Percentiles rank a stretch among this genome's conserved stretches.
These are phyloP conservation scores for Pan paniscus DNA, from an alignment of 2,113 vertebrate species.

Conservation along the genomic window DNA sequence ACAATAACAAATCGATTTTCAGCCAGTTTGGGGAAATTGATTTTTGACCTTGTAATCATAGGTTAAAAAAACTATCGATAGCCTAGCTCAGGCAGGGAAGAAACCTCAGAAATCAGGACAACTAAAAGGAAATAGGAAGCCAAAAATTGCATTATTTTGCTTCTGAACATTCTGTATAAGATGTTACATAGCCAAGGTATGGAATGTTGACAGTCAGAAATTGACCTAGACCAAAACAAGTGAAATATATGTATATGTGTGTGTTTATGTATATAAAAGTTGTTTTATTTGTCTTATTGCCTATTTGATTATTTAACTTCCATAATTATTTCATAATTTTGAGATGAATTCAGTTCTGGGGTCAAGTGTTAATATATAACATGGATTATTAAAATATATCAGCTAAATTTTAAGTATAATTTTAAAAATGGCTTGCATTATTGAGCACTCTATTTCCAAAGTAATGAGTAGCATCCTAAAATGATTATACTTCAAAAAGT, in stretches of 20 bases:
- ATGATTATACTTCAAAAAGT: neutral
- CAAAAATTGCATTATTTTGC: neutral
- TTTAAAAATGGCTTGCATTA: neutral
- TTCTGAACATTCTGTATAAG: neutral
- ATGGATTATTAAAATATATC: neutral
- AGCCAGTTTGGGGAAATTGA: constrained; percentile 24
- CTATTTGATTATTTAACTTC: neutral
- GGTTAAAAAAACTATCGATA: constrained; percentile 26
- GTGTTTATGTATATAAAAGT: neutral
- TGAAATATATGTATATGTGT: neutral
- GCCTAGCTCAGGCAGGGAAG: constrained; percentile 40
- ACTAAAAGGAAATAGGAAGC: neutral
- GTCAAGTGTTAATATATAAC: neutral
- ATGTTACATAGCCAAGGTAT: neutral
- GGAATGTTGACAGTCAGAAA: neutral
- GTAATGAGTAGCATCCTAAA: neutral
- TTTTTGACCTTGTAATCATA: neutral
- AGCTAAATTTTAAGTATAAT: neutral
- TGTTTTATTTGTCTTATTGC: neutral
- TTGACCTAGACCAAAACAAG: neutral
- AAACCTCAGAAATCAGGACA: neutral
- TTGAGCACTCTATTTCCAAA: neutral
- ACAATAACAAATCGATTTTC: constrained; percentile 67
- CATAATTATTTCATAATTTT: neutral
- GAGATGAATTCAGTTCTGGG: neutral